Evolutionary conservation across 2,888 invertebrate species (phyloP).

Genomic region (Dusona sp.): DNA sequence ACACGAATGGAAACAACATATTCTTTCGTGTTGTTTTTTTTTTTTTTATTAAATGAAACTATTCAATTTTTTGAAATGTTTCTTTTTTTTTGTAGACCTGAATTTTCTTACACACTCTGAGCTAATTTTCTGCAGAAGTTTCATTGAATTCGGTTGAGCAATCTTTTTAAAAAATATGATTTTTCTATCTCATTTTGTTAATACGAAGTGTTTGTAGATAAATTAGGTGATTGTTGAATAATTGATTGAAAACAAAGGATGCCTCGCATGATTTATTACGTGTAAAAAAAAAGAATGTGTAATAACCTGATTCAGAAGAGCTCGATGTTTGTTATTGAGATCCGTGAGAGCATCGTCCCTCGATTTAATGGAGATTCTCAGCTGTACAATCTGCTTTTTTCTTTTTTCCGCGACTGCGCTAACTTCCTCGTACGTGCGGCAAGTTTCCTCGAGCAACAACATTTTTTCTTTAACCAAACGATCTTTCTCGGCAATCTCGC

Average conservation of each 20-base stretch:
- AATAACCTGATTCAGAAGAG: constrained; percentile 80
- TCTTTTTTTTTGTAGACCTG: neutral
- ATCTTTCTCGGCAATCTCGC: constrained; percentile 80
- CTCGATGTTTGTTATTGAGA: constrained; percentile 84
- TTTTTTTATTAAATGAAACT: no score
- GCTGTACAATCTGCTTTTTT: constrained; percentile 85
- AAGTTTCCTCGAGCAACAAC: constrained; percentile 79
- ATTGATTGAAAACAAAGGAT: neutral
- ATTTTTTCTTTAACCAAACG: constrained; percentile 79
- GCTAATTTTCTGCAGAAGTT: no score
- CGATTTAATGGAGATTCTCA: constrained; percentile 83
- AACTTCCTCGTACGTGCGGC: constrained; percentile 79
- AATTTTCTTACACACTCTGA: neutral
- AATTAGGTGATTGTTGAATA: neutral
- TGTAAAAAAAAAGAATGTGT: constrained; percentile 17
- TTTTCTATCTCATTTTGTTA: neutral
- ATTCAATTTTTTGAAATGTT: no score
- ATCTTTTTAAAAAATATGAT: neutral
- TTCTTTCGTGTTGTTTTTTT: no score
- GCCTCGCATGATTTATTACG: neutral
- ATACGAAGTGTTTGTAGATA: neutral
- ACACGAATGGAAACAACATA: neutral
- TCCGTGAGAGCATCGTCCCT: constrained; percentile 85
- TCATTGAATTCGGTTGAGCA: neutral
- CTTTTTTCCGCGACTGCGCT: constrained; percentile 82